Conservation (phyloP, 2,113 vertebrate species). For the Ageneiosus marmoratus region DNA sequence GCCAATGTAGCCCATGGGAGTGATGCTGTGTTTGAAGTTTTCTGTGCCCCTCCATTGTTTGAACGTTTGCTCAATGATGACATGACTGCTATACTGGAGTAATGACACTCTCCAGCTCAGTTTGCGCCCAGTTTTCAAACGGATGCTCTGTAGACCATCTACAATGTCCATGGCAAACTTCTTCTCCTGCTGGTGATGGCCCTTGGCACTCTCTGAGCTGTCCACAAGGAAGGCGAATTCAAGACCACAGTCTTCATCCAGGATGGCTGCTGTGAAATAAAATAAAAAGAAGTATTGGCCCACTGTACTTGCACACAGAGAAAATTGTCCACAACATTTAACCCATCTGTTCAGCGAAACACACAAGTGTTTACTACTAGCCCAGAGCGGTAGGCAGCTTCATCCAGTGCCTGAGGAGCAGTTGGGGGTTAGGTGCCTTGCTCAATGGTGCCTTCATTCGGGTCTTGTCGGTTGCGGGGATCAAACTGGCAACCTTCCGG, state of each 20-base stretch:
- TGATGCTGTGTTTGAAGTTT: constrained; percentile 77
- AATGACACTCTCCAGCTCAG: constrained; percentile 81
- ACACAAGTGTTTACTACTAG: too few relatives aligned
- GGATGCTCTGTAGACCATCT: constrained; percentile 77
- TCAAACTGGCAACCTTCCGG: too few relatives aligned
- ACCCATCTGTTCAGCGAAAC: too few relatives aligned
- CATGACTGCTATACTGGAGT: constrained; percentile 89
- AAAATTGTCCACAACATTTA: too few relatives aligned
- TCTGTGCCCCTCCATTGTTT: constrained; percentile 82
- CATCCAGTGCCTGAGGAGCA: too few relatives aligned
- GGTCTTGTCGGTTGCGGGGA: too few relatives aligned
- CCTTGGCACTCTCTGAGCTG: constrained; percentile 87
- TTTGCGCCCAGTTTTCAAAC: constrained; percentile 74
- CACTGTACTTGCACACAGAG: too few relatives aligned
- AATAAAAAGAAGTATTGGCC: background rate
- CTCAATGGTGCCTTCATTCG: too few relatives aligned
- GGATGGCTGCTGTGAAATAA: constrained; percentile 67
- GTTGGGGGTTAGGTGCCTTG: too few relatives aligned
- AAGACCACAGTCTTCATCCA: constrained; percentile 83
- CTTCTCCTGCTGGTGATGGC: constrained; percentile 86
- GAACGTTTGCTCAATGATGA: constrained; percentile 84
- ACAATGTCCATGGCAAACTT: constrained; percentile 79
- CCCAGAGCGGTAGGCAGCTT: too few relatives aligned
- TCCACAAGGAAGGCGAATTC: constrained; percentile 88
- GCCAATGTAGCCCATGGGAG: constrained; percentile 82